These are phyloP conservation scores for Anolis carolinensis DNA, from an alignment of 2,113 vertebrate genomes.

Conservation along the genomic window DNA sequence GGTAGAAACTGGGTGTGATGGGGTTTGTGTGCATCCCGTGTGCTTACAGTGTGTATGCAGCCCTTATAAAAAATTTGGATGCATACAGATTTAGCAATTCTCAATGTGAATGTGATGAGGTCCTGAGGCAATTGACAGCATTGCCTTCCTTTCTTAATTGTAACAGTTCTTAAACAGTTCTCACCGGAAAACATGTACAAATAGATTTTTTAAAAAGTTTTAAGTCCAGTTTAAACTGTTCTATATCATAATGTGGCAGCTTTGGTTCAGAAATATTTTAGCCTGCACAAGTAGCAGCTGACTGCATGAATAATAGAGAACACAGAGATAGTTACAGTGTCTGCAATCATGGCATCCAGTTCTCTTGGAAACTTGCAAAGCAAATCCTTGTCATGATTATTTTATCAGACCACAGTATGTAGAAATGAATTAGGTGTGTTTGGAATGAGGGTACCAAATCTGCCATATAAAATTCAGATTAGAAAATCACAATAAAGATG, in stretches of 20 bases:
- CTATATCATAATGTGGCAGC: constrained; percentile 43
- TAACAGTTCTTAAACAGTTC: constrained; percentile 18
- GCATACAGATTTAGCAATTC: no score
- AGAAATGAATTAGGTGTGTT: constrained; percentile 48
- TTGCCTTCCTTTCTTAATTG: not conserved
- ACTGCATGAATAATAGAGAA: constrained; percentile 61
- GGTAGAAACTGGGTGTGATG: no score
- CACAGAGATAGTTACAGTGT: constrained; percentile 35
- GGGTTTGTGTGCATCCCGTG: no score
- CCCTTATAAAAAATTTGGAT: no score
- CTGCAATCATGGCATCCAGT: constrained; percentile 38
- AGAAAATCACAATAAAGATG: constrained; percentile 36
- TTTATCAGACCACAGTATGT: constrained; percentile 34
- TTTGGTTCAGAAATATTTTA: constrained; percentile 43
- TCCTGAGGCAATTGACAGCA: constrained; percentile 14
- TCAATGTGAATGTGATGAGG: no score
- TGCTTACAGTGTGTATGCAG: no score
- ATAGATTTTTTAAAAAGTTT: not conserved
- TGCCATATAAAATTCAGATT: constrained; percentile 47
- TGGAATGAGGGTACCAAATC: constrained; percentile 39
- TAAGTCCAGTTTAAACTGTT: constrained; percentile 44
- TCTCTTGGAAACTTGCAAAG: constrained; percentile 41
- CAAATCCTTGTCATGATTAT: constrained; percentile 54
- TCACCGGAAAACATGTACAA: not conserved
- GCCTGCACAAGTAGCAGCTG: constrained; percentile 50